A percentile compares a stretch with the other conserved stretches of the same genome.
phyloP scores from a whole-genome alignment of 2,797 vertebrate genomes.

The Heterohyrax brucei region DNA sequence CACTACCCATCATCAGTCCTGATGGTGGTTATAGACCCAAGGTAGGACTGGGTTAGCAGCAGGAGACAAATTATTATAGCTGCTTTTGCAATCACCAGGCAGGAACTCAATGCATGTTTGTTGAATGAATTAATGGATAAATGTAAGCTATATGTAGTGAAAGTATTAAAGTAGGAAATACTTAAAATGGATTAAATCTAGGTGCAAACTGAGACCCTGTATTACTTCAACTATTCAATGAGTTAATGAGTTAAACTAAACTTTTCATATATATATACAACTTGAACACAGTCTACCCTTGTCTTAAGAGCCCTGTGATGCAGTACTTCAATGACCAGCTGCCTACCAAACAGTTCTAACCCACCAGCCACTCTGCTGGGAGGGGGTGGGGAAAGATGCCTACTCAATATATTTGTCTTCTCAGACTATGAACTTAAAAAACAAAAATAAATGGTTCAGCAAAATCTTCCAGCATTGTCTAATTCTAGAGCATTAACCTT shows the following conservation, averaged over 20 bases:
- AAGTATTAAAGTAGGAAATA: slow-evolving; percentile 19
- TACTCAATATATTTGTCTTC: background rate
- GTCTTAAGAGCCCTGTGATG: background rate
- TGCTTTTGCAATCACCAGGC: background rate
- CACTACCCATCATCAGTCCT: background rate
- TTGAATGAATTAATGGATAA: slow-evolving; percentile 17
- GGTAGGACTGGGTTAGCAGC: background rate
- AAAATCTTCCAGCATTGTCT: background rate
- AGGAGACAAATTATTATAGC: background rate
- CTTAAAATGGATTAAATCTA: slow-evolving; percentile 44
- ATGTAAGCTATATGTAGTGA: slow-evolving; percentile 17
- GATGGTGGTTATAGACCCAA: background rate
- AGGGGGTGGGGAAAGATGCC: background rate
- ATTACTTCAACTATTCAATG: background rate
- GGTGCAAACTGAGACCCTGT: background rate
- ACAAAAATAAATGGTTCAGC: background rate
- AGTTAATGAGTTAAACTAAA: background rate
- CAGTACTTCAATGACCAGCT: too few species aligned
- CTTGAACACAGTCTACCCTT: background rate
- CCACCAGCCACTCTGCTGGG: background rate
- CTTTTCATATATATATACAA: background rate
- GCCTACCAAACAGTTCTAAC: background rate
- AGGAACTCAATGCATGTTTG: background rate
- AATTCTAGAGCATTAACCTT: rapidly evolving
- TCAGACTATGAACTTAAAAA: background rate